These are phyloP conservation scores for Madoqua kirkii DNA, from an alignment of 2,113 vertebrate genomes.

Conservation along the genomic window DNA sequence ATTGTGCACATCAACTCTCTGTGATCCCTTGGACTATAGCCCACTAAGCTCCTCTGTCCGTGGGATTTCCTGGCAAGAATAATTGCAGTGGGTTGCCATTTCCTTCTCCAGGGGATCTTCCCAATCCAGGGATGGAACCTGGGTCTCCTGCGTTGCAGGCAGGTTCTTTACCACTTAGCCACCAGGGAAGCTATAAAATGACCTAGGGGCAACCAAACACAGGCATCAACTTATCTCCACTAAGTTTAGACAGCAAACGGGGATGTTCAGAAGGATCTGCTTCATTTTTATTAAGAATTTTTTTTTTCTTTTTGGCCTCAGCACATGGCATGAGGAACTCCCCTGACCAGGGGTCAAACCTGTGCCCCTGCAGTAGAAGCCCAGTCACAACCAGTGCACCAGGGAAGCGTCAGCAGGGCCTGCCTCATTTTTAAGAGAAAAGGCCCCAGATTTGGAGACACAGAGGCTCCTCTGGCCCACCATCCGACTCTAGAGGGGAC, in stretches of 20 bases:
- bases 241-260: not conserved
- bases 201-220: not conserved
- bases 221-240: not conserved
- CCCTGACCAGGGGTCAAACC: not conserved
- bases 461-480: not conserved
- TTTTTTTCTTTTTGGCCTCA: not conserved
- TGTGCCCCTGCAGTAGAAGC: not conserved
- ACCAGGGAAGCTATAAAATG: not conserved
- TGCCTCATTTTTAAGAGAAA: not conserved
- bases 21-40: not conserved
- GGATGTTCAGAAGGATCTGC: not conserved
- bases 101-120: not conserved
- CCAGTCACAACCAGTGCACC: not conserved
- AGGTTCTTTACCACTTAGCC: not conserved
- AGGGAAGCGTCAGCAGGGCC: not conserved
- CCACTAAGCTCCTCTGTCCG: not conserved
- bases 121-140: not conserved
- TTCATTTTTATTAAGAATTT: not conserved
- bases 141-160: not conserved
- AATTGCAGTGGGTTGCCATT: not conserved
- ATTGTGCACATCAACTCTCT: not conserved
- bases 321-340: not conserved
- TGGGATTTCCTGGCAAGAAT: not conserved
- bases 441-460: not conserved
- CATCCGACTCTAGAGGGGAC: not conserved